Percentiles rank a stretch among this genome's conserved stretches.
phyloP scores from a whole-genome alignment of 2,888 invertebrate genomes.

The Philereme vetulata region DNA sequence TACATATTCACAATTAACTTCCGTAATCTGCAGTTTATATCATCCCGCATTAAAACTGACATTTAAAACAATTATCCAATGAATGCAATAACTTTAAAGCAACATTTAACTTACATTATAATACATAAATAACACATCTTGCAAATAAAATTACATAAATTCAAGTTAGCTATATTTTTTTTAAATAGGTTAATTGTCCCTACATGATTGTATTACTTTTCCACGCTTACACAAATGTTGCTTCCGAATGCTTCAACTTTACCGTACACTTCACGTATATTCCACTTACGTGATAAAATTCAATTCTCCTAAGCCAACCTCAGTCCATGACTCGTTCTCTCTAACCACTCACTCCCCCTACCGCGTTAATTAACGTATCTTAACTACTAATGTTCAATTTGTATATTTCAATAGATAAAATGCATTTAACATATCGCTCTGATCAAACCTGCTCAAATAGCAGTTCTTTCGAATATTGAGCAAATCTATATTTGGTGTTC shows the following conservation, averaged over 20 bases:
- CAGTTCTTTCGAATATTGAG: constrained; percentile 34
- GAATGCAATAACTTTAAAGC: constrained; percentile 80
- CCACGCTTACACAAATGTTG: constrained; percentile 52
- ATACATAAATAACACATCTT: constrained; percentile 83
- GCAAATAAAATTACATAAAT: constrained; percentile 81
- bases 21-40: constrained; percentile 70
- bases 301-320: constrained; percentile 51
- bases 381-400: constrained; percentile 47
- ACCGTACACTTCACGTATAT: constrained; percentile 41
- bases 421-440: constrained; percentile 33
- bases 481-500: constrained; percentile 36
- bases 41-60: constrained; percentile 70
- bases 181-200: constrained; percentile 78
- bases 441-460: constrained; percentile 26
- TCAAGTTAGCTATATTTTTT: constrained; percentile 80
- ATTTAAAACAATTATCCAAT: constrained; percentile 75
- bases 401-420: constrained; percentile 38
- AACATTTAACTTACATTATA: constrained; percentile 81
- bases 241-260: constrained; percentile 22
- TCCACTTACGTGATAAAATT: constrained; percentile 64
- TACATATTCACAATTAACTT: constrained; percentile 84
- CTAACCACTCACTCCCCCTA: constrained; percentile 56
- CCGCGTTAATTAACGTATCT: constrained; percentile 51
- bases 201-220: constrained; percentile 68
- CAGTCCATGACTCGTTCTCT: constrained; percentile 65